Conservation (phyloP, 2,113 vertebrate species). For the Vireo altiloquus region DNA sequence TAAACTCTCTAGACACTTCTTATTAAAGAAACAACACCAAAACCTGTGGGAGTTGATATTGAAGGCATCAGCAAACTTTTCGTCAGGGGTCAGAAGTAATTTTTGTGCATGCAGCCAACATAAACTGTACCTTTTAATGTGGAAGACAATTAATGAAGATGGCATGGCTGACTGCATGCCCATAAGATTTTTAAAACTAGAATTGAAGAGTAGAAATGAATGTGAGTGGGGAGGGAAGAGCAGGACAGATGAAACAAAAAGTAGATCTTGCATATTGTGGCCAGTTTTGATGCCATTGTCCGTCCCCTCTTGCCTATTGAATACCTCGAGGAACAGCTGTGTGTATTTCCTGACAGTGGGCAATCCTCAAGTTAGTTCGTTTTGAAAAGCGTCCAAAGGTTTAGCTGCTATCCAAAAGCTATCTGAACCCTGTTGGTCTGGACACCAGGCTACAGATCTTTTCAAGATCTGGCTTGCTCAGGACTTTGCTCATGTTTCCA, state of each 20-base stretch:
- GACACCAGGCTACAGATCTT: background rate
- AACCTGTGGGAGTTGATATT: background rate
- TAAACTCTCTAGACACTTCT: background rate
- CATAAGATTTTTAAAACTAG: background rate
- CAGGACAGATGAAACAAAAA: background rate
- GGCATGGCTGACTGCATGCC: background rate
- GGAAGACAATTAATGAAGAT: background rate
- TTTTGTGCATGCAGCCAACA: background rate
- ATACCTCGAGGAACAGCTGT: background rate
- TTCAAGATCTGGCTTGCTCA: background rate
- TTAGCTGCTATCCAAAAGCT: constrained; percentile 12
- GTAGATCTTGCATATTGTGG: background rate
- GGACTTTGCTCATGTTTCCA: constrained; percentile 21
- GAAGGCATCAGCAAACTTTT: background rate
- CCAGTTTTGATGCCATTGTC: background rate
- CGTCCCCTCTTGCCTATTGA: background rate
- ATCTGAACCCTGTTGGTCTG: background rate
- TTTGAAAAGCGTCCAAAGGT: constrained; percentile 1
- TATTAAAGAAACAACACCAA: background rate
- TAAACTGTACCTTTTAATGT: background rate
- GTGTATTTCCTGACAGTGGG: background rate
- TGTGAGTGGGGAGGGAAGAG: background rate
- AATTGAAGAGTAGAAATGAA: background rate
- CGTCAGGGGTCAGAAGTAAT: background rate
- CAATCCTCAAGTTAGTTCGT: background rate